A percentile compares a stretch with the other conserved stretches of the same genome.
These are phyloP conservation scores for Prietella phreatophila DNA, from an alignment of 2,113 vertebrate genomes.

Conservation along the genomic window DNA sequence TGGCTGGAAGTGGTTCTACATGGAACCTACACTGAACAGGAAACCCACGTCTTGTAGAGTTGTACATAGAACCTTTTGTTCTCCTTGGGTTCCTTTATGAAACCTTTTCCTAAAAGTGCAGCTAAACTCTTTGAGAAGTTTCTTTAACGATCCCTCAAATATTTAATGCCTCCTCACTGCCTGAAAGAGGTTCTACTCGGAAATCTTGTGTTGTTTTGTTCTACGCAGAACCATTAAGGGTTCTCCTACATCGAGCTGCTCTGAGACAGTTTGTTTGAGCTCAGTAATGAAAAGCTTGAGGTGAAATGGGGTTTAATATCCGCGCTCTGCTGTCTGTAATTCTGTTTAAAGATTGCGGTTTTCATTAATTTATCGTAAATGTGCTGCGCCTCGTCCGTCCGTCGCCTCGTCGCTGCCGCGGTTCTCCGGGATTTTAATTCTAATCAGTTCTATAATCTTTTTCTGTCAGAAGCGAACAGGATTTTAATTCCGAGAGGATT, in stretches of 20 bases:
- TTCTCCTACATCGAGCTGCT: not conserved
- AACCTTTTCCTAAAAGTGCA: not conserved
- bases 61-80: not conserved
- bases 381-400: not conserved
- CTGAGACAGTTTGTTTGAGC: not conserved
- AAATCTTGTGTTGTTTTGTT: not conserved
- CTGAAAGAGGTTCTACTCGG: not conserved
- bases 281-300: not conserved
- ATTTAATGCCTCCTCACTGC: not conserved
- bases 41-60: not conserved
- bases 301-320: not conserved
- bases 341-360: not conserved
- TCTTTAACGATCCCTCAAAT: not conserved
- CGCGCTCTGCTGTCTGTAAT: not conserved
- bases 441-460: conserved; percentile 4
- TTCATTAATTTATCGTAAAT: conserved; percentile 34
- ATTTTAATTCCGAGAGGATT: conserved; percentile 12
- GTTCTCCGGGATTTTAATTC: conserved; percentile 4
- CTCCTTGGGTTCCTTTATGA: not conserved
- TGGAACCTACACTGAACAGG: not conserved
- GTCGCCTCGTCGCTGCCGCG: not conserved
- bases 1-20: too few relatives aligned
- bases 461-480: not conserved
- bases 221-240: not conserved
- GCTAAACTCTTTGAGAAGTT: not conserved